Evolutionary conservation across 2,797 vertebrate species (phyloP).

Genomic region (Cossypha polioptera): DNA sequence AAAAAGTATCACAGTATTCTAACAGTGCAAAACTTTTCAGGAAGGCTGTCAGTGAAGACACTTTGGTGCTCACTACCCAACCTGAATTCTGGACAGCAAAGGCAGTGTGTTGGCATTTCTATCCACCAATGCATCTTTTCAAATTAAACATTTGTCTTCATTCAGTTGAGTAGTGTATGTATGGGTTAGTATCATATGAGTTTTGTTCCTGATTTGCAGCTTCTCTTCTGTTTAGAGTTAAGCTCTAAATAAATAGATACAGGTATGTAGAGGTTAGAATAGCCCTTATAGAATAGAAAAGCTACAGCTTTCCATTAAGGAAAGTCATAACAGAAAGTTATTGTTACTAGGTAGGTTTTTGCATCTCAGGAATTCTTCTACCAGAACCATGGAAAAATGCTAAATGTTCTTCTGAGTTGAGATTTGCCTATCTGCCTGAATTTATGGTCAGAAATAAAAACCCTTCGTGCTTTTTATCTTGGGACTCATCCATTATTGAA

Average conservation of each 20-base stretch:
- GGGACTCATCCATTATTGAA: neutral
- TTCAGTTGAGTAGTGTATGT: neutral
- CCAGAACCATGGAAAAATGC: neutral
- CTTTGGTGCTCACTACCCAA: neutral
- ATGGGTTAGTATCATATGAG: neutral
- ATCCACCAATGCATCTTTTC: neutral
- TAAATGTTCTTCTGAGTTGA: neutral
- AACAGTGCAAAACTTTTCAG: neutral
- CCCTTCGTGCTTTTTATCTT: neutral
- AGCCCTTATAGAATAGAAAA: neutral
- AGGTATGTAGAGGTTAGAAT: neutral
- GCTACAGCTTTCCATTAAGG: neutral
- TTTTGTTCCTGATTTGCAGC: neutral
- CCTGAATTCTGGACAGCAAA: neutral
- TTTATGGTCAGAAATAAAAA: neutral
- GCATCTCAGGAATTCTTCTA: neutral
- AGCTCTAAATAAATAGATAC: neutral
- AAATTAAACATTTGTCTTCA: neutral
- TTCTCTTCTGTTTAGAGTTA: neutral
- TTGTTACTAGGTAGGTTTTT: neutral
- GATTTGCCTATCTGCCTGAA: neutral
- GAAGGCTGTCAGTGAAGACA: neutral
- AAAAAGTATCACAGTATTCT: neutral
- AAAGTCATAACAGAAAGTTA: neutral
- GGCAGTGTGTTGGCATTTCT: rapidly evolving